Base-by-base conservation (phyloP, 1,140 invertebrate species). In the Procambarus clarkii region DNA sequence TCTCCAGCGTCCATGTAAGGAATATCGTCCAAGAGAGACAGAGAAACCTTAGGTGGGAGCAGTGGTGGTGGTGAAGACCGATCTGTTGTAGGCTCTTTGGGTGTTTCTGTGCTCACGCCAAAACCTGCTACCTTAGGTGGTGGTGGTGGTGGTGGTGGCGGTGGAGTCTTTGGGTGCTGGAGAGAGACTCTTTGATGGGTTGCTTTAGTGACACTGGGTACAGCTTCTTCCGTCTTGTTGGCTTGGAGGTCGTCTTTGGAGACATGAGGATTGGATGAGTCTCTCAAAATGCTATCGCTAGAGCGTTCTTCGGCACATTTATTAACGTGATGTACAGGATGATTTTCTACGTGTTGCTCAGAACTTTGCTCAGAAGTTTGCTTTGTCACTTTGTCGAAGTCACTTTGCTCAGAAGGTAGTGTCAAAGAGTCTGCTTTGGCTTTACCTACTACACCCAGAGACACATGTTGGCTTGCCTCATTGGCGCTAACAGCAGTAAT, bases 1-100 rank as follows among this genome's bases (percentile, higher is more conserved):
- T 91, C 89, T 18, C 80, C 79, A 8, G 81, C 89, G 78, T 91
- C 89, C 82, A 91, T 91, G 83, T 91, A 91, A n/a, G 89, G 89
- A 50, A 91, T 86, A 21, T 91, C 89, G 8, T 91, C 89, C 45
- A 91, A 18, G 50, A 85, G 50, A 13, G 88, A 84, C 34, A 78
- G 71, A 2, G 88, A 34, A 46, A 45, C 64, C 58, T 83, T 84
- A 18, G 69, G 48, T 24, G 82, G 88, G 18, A 18, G 7, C 18
- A 46, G 15, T 0, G 74, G 54, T 60, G 74, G 24, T 54, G 71
- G 24, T 11, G 58, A 44, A 8, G 8, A 8, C 4, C 13, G 15
- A 11, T 46, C n/a, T 82, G 50, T 83, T 34, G 5, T 7, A n/a
- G 81, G 1, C 34, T 64, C 45, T 2, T 2, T 13, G 24, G 48